Conservation (phyloP, 2,113 vertebrate species). For the Antechinus stuartii region DNA sequence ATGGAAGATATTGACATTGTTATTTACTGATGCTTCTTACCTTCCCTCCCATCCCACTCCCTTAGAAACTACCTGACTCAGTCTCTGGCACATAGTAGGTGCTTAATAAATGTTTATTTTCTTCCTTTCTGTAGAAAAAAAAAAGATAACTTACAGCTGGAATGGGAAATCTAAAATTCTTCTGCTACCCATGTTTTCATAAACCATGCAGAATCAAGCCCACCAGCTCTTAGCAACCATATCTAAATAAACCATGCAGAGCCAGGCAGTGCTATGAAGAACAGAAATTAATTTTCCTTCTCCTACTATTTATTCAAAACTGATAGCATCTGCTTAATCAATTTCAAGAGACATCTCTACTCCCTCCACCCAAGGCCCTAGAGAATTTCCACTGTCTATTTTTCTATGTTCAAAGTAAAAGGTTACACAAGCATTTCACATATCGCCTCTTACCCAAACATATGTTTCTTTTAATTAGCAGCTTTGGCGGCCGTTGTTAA, state of each 20-base stretch:
- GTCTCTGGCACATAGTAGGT: not conserved
- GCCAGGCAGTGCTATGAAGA: not conserved
- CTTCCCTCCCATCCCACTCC: not conserved
- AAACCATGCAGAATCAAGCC: not conserved
- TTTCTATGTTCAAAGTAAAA: slow-evolving; percentile 64
- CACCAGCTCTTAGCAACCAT: slow-evolving; percentile 2
- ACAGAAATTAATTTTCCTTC: slow-evolving; percentile 41
- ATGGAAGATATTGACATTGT: not conserved
- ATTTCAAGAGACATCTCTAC: not conserved
- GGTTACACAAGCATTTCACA: slow-evolving; percentile 12
- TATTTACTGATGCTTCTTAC: not conserved
- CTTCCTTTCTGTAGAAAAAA: not conserved
- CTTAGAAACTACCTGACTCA: not conserved
- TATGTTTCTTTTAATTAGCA: slow-evolving; percentile 50
- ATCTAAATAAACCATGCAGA: not conserved
- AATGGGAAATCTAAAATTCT: not conserved
- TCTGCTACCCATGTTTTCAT: not conserved
- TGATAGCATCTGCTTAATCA: slow-evolving; percentile 10
- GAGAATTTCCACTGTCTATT: not conserved
- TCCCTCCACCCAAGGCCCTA: not conserved
- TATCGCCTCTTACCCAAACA: not conserved
- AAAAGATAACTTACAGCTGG: not conserved
- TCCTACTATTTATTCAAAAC: not conserved
- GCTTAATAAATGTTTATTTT: not conserved
- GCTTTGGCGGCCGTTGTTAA: slow-evolving; percentile 28